These are phyloP conservation scores for Meriones psammophilus DNA, from an alignment of 2,797 vertebrate genomes.

Conservation along the genomic window DNA sequence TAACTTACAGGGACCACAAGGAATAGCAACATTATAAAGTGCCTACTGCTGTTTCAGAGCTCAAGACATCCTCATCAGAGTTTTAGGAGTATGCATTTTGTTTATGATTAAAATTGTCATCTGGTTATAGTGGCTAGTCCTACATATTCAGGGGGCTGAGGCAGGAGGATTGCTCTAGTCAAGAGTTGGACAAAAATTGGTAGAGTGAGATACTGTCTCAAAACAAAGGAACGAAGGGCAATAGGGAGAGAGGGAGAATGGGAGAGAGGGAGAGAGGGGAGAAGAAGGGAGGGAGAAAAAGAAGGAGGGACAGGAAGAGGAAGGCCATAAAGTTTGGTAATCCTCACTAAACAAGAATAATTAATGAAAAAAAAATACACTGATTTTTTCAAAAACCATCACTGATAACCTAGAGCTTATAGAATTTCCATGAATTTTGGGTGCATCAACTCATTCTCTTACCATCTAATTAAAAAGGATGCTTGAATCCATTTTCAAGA, in stretches of 20 bases:
- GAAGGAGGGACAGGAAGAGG: too few species aligned
- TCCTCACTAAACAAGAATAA: background rate
- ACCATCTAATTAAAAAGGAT: constrained; percentile 37
- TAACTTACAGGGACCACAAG: background rate
- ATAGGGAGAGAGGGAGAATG: too few species aligned
- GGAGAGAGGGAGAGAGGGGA: too few species aligned
- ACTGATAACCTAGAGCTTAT: background rate
- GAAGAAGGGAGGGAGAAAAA: background rate
- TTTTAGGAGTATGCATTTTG: constrained; percentile 15
- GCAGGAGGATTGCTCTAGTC: background rate
- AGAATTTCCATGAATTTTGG: constrained; percentile 44
- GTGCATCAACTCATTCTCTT: background rate
- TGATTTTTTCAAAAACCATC: constrained; percentile 3
- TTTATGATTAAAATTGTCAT: constrained; percentile 31
- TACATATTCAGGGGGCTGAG: background rate
- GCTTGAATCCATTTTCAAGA: background rate
- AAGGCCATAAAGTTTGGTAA: background rate
- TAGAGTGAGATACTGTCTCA: background rate
- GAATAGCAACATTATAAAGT: background rate
- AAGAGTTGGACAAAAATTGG: background rate
- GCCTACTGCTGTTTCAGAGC: constrained; percentile 34
- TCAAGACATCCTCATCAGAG: background rate
- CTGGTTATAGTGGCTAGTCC: background rate
- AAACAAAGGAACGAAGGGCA: background rate
- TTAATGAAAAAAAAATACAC: background rate